A percentile compares a stretch with the other conserved stretches of the same genome.
These are phyloP conservation scores for Myoxocephalus aenaeus DNA, from an alignment of 2,797 vertebrate species.

Conservation along the genomic window DNA sequence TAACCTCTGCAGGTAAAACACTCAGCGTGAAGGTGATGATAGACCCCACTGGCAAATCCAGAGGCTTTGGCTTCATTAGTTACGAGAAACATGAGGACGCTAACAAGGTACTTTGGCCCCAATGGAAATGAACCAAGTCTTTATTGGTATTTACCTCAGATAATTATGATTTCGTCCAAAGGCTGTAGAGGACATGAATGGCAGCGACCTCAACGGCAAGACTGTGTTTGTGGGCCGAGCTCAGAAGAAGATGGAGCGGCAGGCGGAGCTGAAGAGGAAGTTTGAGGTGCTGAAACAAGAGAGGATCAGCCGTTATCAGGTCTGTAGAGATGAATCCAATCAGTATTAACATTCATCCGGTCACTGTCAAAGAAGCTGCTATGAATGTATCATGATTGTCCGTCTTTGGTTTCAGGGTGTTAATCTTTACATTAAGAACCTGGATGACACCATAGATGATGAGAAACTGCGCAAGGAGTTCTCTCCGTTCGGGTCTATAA, in stretches of 20 bases:
- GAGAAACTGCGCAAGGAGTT: constrained; percentile 99
- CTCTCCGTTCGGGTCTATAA: constrained; percentile 97
- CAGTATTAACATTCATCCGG: rapidly evolving
- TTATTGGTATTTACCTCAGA: constrained; percentile 11
- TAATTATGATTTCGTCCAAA: constrained; percentile 62
- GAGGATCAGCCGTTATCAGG: constrained; percentile 98
- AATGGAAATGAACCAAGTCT: constrained; percentile 5
- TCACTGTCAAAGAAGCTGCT: background rate
- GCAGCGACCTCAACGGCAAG: constrained; percentile 94
- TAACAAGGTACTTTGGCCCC: constrained; percentile 88
- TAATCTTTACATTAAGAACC: constrained; percentile 98
- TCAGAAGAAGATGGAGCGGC: constrained; percentile 98
- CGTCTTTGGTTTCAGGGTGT: constrained; percentile 88
- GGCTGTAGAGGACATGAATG: constrained; percentile 99
- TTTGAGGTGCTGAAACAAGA: constrained; percentile 98
- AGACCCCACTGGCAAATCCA: constrained; percentile 95
- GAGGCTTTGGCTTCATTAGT: constrained; percentile 99
- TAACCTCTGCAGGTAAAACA: constrained; percentile 90
- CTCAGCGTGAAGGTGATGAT: constrained; percentile 99
- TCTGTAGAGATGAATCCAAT: constrained; percentile 58
- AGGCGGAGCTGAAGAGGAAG: constrained; percentile 95
- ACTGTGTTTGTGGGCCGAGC: constrained; percentile 96
- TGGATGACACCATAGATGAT: constrained; percentile 98
- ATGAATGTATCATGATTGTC: background rate
- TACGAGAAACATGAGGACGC: constrained; percentile 99